phyloP scores from a whole-genome alignment of 2,113 vertebrate genomes.

The Rattus rattus region DNA sequence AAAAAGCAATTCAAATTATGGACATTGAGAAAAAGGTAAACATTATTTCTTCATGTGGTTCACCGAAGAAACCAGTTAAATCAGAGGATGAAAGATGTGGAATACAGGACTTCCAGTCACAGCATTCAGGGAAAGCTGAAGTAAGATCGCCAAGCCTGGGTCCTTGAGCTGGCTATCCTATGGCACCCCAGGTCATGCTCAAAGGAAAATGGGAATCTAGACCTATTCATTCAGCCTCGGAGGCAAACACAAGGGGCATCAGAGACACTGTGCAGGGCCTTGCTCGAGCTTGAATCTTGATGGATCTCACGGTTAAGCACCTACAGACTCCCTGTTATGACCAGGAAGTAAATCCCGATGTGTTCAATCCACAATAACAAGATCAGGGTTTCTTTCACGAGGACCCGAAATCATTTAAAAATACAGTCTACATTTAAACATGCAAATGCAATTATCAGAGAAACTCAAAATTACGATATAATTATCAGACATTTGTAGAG shows the following conservation, averaged over 20 bases:
- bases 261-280: background rate
- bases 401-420: background rate
- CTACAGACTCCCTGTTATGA: background rate
- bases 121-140: background rate
- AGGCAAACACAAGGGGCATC: background rate
- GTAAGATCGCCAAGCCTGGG: background rate
- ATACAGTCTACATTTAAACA: background rate
- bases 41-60: background rate
- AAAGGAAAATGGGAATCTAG: background rate
- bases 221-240: background rate
- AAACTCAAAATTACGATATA: constrained; percentile 11
- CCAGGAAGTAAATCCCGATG: background rate
- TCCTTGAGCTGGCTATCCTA: background rate
- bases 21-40: background rate
- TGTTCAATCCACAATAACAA: background rate
- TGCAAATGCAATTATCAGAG: background rate
- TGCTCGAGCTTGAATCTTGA: background rate
- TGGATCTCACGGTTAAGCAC: background rate
- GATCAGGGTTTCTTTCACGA: background rate
- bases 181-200: background rate
- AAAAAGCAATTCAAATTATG: background rate
- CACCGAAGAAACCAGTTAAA: background rate
- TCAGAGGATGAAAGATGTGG: fast-evolving
- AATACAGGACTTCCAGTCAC: background rate
- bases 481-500: background rate